phyloP scores from a whole-genome alignment of 2,888 invertebrate species.

The Limnephilus auricula region DNA sequence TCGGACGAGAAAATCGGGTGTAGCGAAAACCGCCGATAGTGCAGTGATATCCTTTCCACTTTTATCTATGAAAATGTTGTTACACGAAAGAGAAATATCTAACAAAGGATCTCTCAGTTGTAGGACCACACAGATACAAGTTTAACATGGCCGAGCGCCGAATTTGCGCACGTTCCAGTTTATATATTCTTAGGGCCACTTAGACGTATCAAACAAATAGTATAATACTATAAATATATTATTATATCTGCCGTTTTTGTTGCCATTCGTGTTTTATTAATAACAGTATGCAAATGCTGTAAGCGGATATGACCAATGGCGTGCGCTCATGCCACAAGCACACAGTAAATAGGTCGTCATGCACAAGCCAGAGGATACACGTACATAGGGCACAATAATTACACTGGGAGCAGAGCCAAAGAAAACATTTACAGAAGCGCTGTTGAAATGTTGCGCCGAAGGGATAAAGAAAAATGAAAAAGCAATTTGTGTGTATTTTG shows the following conservation, averaged over 20 bases:
- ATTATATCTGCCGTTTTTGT: neutral
- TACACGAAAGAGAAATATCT: too few species aligned
- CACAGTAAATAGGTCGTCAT: constrained; percentile 14
- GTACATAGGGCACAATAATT: neutral
- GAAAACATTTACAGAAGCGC: neutral
- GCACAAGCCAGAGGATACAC: neutral
- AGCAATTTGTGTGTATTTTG: neutral
- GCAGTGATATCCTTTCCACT: too few species aligned
- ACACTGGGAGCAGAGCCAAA: neutral
- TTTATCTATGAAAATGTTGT: too few species aligned
- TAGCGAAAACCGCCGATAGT: too few species aligned
- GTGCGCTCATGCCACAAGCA: constrained; percentile 9
- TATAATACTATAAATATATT: too few species aligned
- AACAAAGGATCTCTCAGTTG: too few species aligned
- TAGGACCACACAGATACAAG: too few species aligned
- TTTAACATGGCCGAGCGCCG: too few species aligned
- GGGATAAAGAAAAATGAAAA: neutral
- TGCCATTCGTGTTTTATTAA: constrained; percentile 13
- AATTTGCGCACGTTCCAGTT: neutral
- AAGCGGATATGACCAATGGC: constrained; percentile 4
- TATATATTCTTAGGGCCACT: neutral
- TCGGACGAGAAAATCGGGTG: too few species aligned
- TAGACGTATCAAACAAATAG: too few species aligned
- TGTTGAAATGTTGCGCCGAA: neutral
- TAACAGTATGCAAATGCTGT: constrained; percentile 18